Evolutionary conservation across 2,797 vertebrate genomes (phyloP).

Genomic region (Sciurus vulgaris): DNA sequence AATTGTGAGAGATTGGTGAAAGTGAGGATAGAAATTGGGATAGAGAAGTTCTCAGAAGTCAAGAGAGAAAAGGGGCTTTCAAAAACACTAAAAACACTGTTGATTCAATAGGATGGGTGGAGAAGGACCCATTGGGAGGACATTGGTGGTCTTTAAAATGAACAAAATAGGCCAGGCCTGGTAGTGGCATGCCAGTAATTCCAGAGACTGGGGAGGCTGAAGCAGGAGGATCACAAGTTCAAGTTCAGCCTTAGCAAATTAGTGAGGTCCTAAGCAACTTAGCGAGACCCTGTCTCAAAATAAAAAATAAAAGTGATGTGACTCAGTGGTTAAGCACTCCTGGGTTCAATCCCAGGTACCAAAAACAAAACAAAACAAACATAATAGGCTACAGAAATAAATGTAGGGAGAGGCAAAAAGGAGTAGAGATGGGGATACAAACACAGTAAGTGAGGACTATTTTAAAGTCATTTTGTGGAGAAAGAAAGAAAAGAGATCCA

Average conservation of each 20-base stretch:
- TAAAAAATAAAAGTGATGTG: too few relatives aligned
- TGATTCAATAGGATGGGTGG: neutral
- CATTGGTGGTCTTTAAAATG: neutral
- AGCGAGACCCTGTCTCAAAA: too few relatives aligned
- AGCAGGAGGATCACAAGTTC: too few relatives aligned
- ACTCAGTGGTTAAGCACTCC: too few relatives aligned
- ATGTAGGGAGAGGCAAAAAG: neutral
- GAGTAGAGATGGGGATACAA: neutral
- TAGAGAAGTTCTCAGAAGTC: neutral
- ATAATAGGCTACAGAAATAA: neutral
- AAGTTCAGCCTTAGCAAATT: too few relatives aligned
- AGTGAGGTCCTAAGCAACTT: too few relatives aligned
- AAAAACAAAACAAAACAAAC: neutral
- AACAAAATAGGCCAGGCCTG: too few relatives aligned
- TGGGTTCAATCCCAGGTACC: too few relatives aligned
- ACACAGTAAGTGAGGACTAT: neutral
- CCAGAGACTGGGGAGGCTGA: too few relatives aligned
- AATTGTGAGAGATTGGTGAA: neutral
- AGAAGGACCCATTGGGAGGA: neutral
- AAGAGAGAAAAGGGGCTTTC: neutral
- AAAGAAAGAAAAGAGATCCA: neutral
- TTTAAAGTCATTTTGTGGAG: neutral
- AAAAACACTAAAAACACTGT: neutral
- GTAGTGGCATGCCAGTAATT: too few relatives aligned
- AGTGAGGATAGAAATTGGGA: neutral